Evolutionary conservation across 2,888 invertebrate genomes (phyloP), one percentile per base, ranked within the genome.

Genomic region (Leptogaster cylindrica): DNA sequence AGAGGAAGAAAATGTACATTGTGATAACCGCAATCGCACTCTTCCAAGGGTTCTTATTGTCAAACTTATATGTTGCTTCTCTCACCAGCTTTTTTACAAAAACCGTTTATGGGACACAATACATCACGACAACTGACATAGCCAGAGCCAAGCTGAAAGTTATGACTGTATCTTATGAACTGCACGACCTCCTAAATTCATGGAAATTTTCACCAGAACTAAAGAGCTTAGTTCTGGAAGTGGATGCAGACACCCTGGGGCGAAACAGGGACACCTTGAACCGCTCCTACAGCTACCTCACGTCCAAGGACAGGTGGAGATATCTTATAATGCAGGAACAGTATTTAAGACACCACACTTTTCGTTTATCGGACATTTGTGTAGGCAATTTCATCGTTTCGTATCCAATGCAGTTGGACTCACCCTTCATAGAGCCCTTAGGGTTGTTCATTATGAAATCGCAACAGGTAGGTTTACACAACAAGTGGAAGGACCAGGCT

Each of bases 11-110:
- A 16, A 41, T 28, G 12, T 23, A 10, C 3, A 18, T 7, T 28
- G 14, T 61, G 12, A 27, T 61, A 10, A 28, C 16, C 6, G 25
- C 27, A 18, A 2, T 61, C 10, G 27, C 18, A 3, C 7, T 61
- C 1, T 14, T 61, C 12, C 61, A 44, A 12, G 74, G 75, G 2
- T 76, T 76, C 51, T 74, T 76, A 55, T 52, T 76, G 10, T 73
- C 74, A 3, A 76, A 75, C 67, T 58, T 76, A 16, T 76, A 75
- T 66, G 68, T 75, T 27, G 74, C 76, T 5, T 71, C 70, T 3
- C 63, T 75, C 25, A 75, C 75, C 10, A 75, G 75, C 28, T 75
- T 73, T 52, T 63, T 75, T 10, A 71, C 75, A 3, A 72, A 71
- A 4, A 65, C 73, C 0, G 72, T 73, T 3, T 74, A 74, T 28